Evolutionary conservation across 2,113 vertebrate genomes (phyloP).

Genomic region (Oxyura jamaicensis): DNA sequence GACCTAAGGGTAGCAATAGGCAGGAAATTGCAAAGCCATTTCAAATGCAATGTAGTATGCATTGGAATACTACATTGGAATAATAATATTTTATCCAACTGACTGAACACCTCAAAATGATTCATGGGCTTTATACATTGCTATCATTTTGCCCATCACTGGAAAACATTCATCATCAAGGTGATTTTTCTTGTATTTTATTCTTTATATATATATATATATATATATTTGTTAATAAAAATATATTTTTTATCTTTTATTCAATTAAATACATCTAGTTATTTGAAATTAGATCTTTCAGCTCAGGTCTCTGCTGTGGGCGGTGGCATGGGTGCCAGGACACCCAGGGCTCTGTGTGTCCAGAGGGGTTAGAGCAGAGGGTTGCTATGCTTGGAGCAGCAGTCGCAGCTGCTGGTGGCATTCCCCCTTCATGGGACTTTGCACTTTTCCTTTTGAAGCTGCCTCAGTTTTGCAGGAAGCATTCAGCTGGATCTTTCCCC

Average conservation of each 20-base stretch:
- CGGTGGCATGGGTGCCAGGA: background rate
- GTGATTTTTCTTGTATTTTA: background rate
- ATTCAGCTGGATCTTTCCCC: background rate
- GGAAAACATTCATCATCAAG: background rate
- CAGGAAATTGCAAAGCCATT: constrained; percentile 60
- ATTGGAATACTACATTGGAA: background rate
- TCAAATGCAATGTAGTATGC: background rate
- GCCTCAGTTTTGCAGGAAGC: background rate
- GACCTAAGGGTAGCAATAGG: constrained; percentile 14
- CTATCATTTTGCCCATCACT: background rate
- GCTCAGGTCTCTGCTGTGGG: background rate
- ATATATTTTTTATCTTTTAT: no score
- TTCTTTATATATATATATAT: background rate
- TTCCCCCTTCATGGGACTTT: background rate
- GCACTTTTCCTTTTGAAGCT: background rate
- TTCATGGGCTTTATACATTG: background rate
- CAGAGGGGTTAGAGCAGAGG: background rate
- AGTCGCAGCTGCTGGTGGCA: background rate
- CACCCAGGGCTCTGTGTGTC: background rate
- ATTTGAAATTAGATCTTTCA: background rate
- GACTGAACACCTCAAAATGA: background rate
- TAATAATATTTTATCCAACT: constrained; percentile 18
- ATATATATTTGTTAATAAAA: no score
- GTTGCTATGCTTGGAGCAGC: background rate
- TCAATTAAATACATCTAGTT: background rate